Base-by-base conservation (phyloP, 2,888 invertebrate species). In the Dugesia japonica region DNA sequence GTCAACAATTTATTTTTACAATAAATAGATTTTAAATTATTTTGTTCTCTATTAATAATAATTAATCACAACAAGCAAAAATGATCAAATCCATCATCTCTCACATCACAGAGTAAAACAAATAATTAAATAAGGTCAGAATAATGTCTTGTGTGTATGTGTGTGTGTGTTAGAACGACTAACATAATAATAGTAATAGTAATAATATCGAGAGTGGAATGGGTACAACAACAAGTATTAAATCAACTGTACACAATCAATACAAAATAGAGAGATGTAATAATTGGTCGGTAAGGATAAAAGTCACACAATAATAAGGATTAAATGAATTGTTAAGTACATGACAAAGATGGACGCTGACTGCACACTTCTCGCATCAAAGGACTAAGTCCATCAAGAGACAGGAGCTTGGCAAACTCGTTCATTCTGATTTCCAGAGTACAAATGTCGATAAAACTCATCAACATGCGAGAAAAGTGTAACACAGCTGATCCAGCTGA, bases 401-500 rank as follows among this genome's bases (percentile, higher is more conserved):
- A 78, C 9, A 78, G 77, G 28, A 78, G 73, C 77, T 78, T 78
- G 42, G 78, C 77, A 73, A 78, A 78, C 4, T 78, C 78, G 20
- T 71, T 78, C 78, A 78, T 78, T 42, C 77, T 26, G 15, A 71
- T 27, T 42, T 78, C 78, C 26, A 78, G 31, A 13, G 78, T 78
- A 23, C 78, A 28, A 20, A 78, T 31, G 73, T 78, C 78, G 27
- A 78, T 71, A 28, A 78, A 78, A 26, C 78, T 33, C 27, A 78
- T 28, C 20, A 78, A 42, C 26, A 78, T 71, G n/a, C 78, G 26
- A 28, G 78, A 33, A 31, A 42, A 78, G 17, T 72, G 28, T 13
- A 73, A 38, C 0, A 76, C 28, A 15, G 56, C 75, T 38, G 76
- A 27, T 26, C 31, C 28, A 26, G 42, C 13, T 23, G 31, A 28